These are phyloP conservation scores for Platanista minor DNA, from an alignment of 2,113 vertebrate genomes.

Conservation along the genomic window DNA sequence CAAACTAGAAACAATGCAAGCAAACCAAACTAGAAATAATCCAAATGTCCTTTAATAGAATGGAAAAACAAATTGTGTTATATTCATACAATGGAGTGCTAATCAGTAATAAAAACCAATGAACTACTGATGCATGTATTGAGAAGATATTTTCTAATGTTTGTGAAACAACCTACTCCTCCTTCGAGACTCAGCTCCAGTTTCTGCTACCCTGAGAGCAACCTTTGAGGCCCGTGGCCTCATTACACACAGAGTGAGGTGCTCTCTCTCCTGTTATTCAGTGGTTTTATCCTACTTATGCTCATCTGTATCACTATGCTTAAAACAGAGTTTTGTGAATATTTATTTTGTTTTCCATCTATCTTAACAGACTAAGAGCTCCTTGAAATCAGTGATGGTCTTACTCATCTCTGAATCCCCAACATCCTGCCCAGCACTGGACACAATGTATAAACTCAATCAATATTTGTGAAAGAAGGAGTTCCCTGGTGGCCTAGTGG, in stretches of 20 bases:
- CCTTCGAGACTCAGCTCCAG: neutral
- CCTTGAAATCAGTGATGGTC: neutral
- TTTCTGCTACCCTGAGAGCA: neutral
- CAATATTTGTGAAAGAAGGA: neutral
- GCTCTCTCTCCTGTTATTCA: too few relatives aligned
- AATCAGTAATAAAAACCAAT: neutral
- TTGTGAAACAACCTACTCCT: neutral
- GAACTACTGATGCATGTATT: neutral
- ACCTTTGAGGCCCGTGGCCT: neutral
- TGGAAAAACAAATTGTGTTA: neutral
- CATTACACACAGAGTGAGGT: neutral
- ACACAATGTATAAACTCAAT: neutral
- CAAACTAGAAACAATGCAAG: neutral
- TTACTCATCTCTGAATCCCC: neutral
- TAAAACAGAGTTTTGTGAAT: neutral
- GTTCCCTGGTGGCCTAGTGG: too few relatives aligned
- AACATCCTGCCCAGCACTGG: neutral
- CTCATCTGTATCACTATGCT: neutral
- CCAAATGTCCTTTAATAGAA: neutral
- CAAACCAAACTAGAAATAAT: neutral
- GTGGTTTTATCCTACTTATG: fast-evolving
- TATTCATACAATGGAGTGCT: neutral
- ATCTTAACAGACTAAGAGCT: neutral
- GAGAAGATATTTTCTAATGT: neutral
- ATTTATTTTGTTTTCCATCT: neutral